Evolutionary conservation across 2,888 invertebrate genomes (phyloP).

Genomic region (Sussaba pulchella): DNA sequence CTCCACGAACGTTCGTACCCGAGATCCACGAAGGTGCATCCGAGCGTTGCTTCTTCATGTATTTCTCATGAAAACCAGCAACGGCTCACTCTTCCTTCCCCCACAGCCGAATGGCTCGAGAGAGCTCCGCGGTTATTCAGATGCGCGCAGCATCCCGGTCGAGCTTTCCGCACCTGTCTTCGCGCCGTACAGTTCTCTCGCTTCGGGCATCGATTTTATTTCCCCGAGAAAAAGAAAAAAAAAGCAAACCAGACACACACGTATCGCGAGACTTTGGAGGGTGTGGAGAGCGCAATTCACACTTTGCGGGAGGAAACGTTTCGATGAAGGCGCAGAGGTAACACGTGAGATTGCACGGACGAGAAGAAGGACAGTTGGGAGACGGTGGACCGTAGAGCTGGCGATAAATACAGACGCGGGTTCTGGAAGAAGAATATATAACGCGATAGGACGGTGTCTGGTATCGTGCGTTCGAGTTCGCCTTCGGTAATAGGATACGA

Average conservation of each 20-base stretch:
- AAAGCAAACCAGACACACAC: too few relatives aligned
- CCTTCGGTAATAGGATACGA: constrained; percentile 69
- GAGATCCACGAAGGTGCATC: constrained; percentile 33
- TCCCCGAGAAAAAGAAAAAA: background rate
- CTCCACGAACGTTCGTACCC: constrained; percentile 30
- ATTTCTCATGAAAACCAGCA: constrained; percentile 34
- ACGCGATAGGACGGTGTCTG: constrained; percentile 62
- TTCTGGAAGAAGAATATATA: constrained; percentile 31
- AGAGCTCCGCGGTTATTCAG: too few relatives aligned
- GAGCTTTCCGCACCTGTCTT: constrained; percentile 75
- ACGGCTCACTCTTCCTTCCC: constrained; percentile 49
- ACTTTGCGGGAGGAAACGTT: constrained; percentile 34
- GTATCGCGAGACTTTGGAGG: constrained; percentile 1
- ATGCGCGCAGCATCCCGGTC: constrained; percentile 5
- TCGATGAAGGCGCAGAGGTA: background rate
- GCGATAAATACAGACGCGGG: background rate
- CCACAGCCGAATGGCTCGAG: too few relatives aligned
- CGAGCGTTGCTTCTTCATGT: constrained; percentile 21
- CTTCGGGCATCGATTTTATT: constrained; percentile 27
- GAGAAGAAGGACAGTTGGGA: constrained; percentile 54
- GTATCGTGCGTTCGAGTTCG: constrained; percentile 62
- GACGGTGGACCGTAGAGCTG: constrained; percentile 23
- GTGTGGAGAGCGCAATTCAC: constrained; percentile 18
- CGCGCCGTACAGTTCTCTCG: background rate
- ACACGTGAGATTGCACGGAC: constrained; percentile 6